Evolutionary conservation across 2,113 vertebrate species (phyloP).

Genomic region (Pionites leucogaster): DNA sequence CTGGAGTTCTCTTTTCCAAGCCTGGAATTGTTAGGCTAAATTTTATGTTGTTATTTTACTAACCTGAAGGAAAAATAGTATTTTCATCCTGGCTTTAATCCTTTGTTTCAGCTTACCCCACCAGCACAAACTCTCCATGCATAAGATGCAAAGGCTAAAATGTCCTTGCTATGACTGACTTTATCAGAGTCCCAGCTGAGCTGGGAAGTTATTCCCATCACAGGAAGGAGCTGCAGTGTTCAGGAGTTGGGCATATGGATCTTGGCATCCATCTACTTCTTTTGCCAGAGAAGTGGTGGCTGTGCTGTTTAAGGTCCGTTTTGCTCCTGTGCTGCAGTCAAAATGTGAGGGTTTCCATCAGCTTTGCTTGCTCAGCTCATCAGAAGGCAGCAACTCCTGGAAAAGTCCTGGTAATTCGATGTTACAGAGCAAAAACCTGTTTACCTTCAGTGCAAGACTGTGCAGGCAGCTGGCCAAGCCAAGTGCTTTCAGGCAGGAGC

Average conservation of each 20-base stretch:
- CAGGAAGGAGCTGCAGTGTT: background rate
- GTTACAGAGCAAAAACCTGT: background rate
- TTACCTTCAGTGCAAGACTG: accelerated
- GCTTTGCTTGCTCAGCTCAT: background rate
- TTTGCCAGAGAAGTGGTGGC: background rate
- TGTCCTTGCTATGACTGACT: background rate
- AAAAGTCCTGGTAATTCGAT: background rate
- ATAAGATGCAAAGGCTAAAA: background rate
- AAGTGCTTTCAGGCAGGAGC: background rate
- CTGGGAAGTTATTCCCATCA: accelerated
- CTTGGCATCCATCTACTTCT: background rate
- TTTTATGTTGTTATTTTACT: background rate
- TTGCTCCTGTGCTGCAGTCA: background rate
- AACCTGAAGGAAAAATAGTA: background rate
- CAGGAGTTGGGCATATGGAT: background rate
- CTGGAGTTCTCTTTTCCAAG: background rate
- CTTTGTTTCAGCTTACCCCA: background rate
- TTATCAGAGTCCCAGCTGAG: background rate
- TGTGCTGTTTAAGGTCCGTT: accelerated
- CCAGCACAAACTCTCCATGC: accelerated
- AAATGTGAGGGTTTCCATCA: background rate
- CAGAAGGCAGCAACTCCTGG: background rate
- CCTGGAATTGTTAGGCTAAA: background rate
- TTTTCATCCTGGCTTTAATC: background rate
- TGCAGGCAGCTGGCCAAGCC: background rate